Base-by-base conservation (phyloP, 2,888 invertebrate genomes). In the Xestia c-nigrum region DNA sequence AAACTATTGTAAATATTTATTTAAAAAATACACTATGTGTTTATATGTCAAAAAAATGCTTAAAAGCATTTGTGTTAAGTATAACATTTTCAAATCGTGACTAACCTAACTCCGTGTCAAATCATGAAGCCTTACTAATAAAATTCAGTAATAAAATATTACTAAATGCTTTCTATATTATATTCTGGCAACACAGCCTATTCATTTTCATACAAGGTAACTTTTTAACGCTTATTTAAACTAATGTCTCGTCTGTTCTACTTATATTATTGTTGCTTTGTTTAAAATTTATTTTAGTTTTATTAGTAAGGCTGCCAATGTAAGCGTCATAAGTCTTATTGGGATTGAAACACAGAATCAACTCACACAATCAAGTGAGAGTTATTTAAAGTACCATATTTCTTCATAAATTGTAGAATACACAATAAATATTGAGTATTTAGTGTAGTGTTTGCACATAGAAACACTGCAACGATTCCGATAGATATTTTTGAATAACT, bases 71-170 rank as follows among this genome's bases (percentile, higher is more conserved):
- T n/a, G 73, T 80, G 76, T 83, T 66, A n/a, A n/a, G n/a, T n/a
- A 70, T 89, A 90, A 90, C 83, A 74, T 87, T 74, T 83, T 55
- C 77, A 72, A 86, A 74, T 66, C 78, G 91, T 92, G 85, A 91
- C 90, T 92, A 92, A 92, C 90, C 77, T 73, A 65, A 68, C 61
- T 75, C 76, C 68, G 74, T 81, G 43, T 24, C 64, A 61, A 55
- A 74, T 31, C 72, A 75, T 71, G 67, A 59, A 73, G 89, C 81
- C 87, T 88, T 82, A 82, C 79, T 87, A 88, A 88, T 87, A 72
- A 83, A 76, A 76, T 59, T 57, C 65, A 69, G 43, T 55, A 71
- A 63, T 70, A 40, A 76, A 74, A 69, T 67, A 73, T 24, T 70
- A 84, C 74, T 63, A 81, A 81, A 68, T 50, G 57, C 69, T 61